Conservation (phyloP, 2,113 vertebrate genomes). For the Gymnorhina tibicen region DNA sequence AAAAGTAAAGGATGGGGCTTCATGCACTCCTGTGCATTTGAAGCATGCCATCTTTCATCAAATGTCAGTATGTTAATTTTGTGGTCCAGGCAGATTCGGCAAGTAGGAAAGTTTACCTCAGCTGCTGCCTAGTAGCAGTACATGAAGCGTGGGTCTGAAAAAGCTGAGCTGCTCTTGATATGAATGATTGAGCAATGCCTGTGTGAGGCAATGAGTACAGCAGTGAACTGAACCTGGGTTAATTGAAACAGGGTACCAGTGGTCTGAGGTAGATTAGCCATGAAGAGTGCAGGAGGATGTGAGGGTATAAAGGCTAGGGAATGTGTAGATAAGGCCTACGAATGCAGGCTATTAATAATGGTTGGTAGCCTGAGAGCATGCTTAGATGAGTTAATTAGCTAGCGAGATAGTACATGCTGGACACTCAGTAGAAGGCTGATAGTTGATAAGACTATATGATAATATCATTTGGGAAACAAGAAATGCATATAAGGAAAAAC, state of each 20-base stretch:
- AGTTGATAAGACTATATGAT: neutral
- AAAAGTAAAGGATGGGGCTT: neutral
- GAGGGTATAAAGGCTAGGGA: neutral
- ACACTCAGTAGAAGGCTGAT: neutral
- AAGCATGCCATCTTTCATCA: neutral
- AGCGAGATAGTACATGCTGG: neutral
- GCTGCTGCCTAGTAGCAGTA: neutral
- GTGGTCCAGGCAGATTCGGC: neutral
- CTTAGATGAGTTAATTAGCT: neutral
- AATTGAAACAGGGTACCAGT: neutral
- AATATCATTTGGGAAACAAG: neutral
- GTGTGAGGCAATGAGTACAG: neutral
- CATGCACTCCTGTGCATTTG: neutral
- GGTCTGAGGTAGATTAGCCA: neutral
- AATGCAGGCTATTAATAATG: neutral
- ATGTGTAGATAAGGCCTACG: neutral
- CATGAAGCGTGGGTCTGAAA: rapidly evolving
- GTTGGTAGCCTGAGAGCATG: neutral
- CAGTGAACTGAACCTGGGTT: neutral
- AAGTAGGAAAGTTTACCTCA: neutral
- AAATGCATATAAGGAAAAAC: neutral
- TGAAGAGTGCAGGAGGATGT: neutral
- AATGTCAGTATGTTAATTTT: neutral
- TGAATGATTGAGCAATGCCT: neutral
- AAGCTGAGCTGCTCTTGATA: neutral